phyloP scores from a whole-genome alignment of 2,797 vertebrate species.

The Staurois parvus region DNA sequence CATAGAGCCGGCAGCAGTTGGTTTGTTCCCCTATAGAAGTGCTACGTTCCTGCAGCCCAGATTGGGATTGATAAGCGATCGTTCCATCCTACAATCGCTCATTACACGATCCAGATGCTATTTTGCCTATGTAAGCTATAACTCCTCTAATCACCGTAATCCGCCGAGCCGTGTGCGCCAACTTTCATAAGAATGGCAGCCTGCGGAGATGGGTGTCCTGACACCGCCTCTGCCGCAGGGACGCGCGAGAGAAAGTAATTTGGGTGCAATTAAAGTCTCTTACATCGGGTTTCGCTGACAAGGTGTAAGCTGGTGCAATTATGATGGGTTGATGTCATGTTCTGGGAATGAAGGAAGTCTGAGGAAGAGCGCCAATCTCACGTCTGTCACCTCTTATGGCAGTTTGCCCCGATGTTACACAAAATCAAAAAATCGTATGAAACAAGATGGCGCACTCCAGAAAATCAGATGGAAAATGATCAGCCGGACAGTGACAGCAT shows the following conservation, averaged over 20 bases:
- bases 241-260: background rate
- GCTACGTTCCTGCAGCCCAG: no score
- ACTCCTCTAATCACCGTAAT: background rate
- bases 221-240: constrained; percentile 21
- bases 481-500: no score
- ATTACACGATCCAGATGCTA: no score
- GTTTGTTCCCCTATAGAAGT: no score
- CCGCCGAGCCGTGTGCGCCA: background rate
- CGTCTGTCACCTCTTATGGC: no score
- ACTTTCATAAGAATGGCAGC: constrained; percentile 29
- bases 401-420: no score
- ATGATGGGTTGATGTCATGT: background rate
- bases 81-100: no score
- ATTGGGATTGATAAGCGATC: no score
- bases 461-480: no score
- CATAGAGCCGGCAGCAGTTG: no score
- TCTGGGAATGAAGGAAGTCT: background rate
- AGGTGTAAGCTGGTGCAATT: background rate
- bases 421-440: no score
- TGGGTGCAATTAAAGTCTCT: background rate
- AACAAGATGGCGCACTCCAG: no score
- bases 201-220: background rate
- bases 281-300: background rate
- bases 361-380: background rate
- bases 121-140: constrained; percentile 23